Conservation (phyloP, 2,113 vertebrate species). For the Xenopus borealis region DNA sequence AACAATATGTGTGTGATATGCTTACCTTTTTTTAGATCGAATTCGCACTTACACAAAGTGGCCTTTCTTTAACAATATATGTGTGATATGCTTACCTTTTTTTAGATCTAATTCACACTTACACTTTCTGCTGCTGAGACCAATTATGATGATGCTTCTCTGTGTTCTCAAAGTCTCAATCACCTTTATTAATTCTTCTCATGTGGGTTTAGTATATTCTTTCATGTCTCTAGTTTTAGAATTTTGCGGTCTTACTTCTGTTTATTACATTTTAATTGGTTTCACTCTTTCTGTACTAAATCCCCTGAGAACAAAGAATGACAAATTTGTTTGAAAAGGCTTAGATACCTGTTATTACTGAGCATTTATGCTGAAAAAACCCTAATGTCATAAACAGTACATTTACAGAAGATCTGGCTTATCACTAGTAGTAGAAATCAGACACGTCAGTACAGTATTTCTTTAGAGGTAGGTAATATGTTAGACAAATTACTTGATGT, state of each 20-base stretch:
- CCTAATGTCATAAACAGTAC: no score
- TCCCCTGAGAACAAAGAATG: background rate
- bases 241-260: slow-evolving; percentile 25
- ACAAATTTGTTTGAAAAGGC: background rate
- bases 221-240: slow-evolving; percentile 41
- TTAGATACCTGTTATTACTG: no score
- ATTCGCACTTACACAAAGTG: no score
- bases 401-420: no score
- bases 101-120: slow-evolving; percentile 43
- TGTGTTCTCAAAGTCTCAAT: slow-evolving; percentile 40
- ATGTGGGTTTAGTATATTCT: slow-evolving; percentile 45
- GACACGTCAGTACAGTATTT: no score
- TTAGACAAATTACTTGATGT: no score
- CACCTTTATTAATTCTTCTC: slow-evolving; percentile 38
- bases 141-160: slow-evolving; percentile 33
- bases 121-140: slow-evolving; percentile 34
- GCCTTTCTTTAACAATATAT: background rate
- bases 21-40: slow-evolving; percentile 30
- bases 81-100: slow-evolving; percentile 15
- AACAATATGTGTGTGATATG: slow-evolving; percentile 3
- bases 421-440: no score
- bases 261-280: slow-evolving; percentile 41
- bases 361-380: no score
- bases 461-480: no score
- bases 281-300: background rate